Base-by-base conservation (phyloP, 2,797 vertebrate genomes). In the Lates japonicus region DNA sequence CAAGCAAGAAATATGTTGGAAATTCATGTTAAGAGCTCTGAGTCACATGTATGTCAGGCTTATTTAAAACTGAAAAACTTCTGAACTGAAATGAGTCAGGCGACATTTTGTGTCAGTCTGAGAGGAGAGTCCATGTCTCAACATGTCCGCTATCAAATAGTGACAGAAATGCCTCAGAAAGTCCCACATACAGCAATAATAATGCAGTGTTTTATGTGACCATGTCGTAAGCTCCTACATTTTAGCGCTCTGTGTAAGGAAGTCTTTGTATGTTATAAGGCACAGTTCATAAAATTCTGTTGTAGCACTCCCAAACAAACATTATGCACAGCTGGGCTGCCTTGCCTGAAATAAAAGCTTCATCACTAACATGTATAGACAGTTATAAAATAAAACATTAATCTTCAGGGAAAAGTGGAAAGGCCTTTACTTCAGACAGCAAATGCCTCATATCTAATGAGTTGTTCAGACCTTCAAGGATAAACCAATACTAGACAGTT, bases 181-280 rank as follows among this genome's bases (percentile, higher is more conserved):
- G 20, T 25, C 6, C 4, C 4, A 35, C 31, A 25, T 10, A 11
- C 19, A 6, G 7, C 7, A 31, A 49, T 44, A 74, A 20, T 17
- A 66, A 44, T 46, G 31, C 5, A 13, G 59, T 54, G 25, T 37
- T 72, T 49, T 76, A 42, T 72, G 61, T 31, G 41, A 73, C 29
- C 10, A 31, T 46, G 22, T 52, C 42, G 69, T 72, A 57, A 61
- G 66, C 58, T n/a, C 7, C 41, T 25, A 48, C 39, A 41, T 75
- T 48, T 25, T 16, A 61, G 7, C 57, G 31, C 8, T 63, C 17
- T 17, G 39, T 51, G 39, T 35, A 54, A 44, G 37, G 10, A 75
- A 54, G 16, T 16, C 17, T 46, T 60, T 44, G 46, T 44, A 61
- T 16, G 17, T 57, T 20, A 52, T 37, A 31, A 67, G 31, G 22